Evolutionary conservation across 2,113 vertebrate species (phyloP).

Genomic region (Nothobranchius furzeri): DNA sequence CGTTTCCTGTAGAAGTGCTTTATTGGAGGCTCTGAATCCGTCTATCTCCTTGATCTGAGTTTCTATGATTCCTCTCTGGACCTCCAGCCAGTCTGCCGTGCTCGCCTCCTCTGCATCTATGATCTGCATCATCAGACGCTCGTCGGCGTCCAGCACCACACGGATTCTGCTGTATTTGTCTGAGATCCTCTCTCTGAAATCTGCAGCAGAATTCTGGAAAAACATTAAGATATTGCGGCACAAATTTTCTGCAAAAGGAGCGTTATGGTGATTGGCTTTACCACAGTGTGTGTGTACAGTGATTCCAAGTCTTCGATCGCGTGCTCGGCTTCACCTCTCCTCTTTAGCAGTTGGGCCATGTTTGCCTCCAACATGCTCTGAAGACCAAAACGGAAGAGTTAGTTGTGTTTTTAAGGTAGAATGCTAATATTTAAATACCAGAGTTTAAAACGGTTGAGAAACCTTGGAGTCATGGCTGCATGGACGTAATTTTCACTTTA

Average conservation of each 20-base stretch:
- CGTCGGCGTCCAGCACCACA: constrained; percentile 70
- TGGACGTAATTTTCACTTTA: no score
- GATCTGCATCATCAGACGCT: constrained; percentile 78
- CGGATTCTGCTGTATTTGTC: constrained; percentile 76
- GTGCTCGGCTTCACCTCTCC: constrained; percentile 64
- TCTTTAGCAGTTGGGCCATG: constrained; percentile 65
- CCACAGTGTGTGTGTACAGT: constrained; percentile 71
- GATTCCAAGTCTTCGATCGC: constrained; percentile 68
- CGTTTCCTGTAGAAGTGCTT: constrained; percentile 66
- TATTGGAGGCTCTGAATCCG: constrained; percentile 58
- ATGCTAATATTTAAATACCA: no score
- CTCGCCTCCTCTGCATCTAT: constrained; percentile 73
- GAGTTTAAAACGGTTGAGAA: no score
- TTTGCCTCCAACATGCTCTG: constrained; percentile 64
- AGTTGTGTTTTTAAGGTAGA: no score
- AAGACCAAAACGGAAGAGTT: constrained; percentile 36
- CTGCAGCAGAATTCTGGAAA: constrained; percentile 62
- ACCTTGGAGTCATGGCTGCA: background rate
- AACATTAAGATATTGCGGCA: background rate
- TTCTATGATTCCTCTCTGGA: constrained; percentile 60
- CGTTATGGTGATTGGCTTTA: constrained; percentile 31
- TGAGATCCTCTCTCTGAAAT: constrained; percentile 66
- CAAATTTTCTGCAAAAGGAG: background rate
- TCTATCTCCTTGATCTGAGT: constrained; percentile 67
- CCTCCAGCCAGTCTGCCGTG: constrained; percentile 69